Conservation (phyloP, 2,797 vertebrate species). For the Betta splendens region DNA sequence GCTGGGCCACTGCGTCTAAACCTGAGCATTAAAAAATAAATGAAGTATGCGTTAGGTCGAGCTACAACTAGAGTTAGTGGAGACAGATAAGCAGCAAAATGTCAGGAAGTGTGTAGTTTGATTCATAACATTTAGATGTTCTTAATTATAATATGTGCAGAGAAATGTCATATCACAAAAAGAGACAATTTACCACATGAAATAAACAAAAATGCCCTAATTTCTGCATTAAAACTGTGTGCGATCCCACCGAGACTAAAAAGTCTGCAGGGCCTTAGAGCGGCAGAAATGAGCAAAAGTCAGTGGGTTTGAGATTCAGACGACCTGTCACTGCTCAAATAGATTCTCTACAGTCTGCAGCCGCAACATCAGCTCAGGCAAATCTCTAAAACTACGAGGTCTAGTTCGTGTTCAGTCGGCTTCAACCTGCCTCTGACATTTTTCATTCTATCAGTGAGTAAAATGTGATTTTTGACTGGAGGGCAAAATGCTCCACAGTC, state of each 20-base stretch:
- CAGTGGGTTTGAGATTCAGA: not conserved
- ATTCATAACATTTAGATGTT: too few relatives aligned
- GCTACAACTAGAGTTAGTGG: too few relatives aligned
- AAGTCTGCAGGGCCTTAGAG: not conserved
- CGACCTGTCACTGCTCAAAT: not conserved
- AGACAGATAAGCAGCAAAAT: too few relatives aligned
- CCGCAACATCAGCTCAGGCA: not conserved
- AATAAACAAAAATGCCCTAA: too few relatives aligned
- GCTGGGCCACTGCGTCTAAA: too few relatives aligned
- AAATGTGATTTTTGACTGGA: conserved; percentile 42
- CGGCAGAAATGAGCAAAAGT: not conserved
- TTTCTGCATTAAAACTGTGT: too few relatives aligned
- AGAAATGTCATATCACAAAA: too few relatives aligned
- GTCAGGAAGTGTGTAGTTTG: too few relatives aligned
- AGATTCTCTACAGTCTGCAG: not conserved
- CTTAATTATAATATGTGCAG: too few relatives aligned
- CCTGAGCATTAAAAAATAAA: too few relatives aligned
- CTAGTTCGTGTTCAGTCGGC: conserved; percentile 7
- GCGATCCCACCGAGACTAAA: not conserved
- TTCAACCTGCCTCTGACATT: conserved; percentile 30
- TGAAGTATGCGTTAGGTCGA: too few relatives aligned
- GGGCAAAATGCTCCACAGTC: conserved; percentile 25
- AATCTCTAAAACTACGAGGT: conserved; percentile 25
- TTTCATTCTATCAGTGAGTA: conserved; percentile 39
- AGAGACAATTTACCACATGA: too few relatives aligned